These are phyloP conservation scores for Pseudococcus viburni DNA, from an alignment of 2,888 invertebrate species.

Conservation along the genomic window DNA sequence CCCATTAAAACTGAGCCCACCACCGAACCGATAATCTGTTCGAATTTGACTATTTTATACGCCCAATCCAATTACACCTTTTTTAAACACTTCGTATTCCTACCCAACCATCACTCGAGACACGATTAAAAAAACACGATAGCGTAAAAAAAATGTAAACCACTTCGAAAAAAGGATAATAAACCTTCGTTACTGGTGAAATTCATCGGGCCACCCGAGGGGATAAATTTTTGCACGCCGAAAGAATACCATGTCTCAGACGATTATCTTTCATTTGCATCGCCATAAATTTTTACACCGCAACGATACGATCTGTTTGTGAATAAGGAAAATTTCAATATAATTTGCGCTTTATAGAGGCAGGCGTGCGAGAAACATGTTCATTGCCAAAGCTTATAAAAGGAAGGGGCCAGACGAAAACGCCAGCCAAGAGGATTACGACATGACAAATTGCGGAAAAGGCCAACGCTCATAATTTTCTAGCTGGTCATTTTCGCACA, in stretches of 20 bases:
- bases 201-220: background rate
- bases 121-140: too few species aligned
- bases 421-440: constrained; percentile 17
- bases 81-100: background rate
- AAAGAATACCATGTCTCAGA: constrained; percentile 35
- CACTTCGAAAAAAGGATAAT: background rate
- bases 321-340: constrained; percentile 34
- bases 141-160: background rate
- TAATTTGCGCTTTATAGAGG: constrained; percentile 28
- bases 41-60: background rate
- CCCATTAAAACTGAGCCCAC: too few species aligned
- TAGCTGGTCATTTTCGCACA: constrained; percentile 33
- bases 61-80: background rate
- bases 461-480: constrained; percentile 35
- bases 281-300: constrained; percentile 37
- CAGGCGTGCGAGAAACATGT: constrained; percentile 9
- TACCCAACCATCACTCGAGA: too few species aligned
- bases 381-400: constrained; percentile 9
- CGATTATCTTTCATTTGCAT: constrained; percentile 40
- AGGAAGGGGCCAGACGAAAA: background rate
- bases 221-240: background rate
- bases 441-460: constrained; percentile 40
- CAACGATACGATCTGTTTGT: constrained; percentile 35
- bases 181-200: constrained; percentile 22
- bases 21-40: background rate